Evolutionary conservation across 2,113 vertebrate genomes (phyloP).

Genomic region (Grammomys dolichurus): DNA sequence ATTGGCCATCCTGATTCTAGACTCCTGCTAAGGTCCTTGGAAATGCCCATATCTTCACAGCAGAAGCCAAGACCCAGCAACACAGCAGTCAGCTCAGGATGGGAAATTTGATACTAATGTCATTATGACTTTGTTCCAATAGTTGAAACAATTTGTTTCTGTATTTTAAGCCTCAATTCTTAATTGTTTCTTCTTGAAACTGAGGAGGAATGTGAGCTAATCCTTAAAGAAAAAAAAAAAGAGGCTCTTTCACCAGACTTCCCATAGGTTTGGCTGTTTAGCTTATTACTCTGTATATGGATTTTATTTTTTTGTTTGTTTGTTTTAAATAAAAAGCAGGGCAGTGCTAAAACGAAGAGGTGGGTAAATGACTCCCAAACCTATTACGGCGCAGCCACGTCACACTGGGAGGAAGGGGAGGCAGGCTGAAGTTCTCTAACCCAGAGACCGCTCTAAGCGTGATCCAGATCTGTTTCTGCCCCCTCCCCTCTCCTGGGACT

Average conservation of each 20-base stretch:
- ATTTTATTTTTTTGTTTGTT: not conserved
- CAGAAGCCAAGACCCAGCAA: not conserved
- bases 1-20: not conserved
- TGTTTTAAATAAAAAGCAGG: not conserved
- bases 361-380: too few species aligned
- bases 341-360: not conserved
- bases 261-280: not conserved
- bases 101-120: not conserved
- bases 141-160: not conserved
- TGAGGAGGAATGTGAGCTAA: not conserved
- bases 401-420: not conserved
- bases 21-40: accelerated
- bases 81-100: not conserved
- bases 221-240: not conserved
- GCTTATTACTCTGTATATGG: not conserved
- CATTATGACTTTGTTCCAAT: not conserved
- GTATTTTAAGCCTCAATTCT: not conserved
- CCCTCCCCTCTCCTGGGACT: too few species aligned
- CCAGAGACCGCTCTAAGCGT: too few species aligned
- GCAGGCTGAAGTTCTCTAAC: accelerated
- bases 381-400: accelerated
- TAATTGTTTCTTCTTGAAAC: not conserved
- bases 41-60: not conserved
- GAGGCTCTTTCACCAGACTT: not conserved
- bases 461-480: too few species aligned